Percentiles rank a stretch among this genome's conserved stretches.
Evolutionary conservation across 2,113 vertebrate genomes (phyloP).

Genomic region (Bucco capensis): DNA sequence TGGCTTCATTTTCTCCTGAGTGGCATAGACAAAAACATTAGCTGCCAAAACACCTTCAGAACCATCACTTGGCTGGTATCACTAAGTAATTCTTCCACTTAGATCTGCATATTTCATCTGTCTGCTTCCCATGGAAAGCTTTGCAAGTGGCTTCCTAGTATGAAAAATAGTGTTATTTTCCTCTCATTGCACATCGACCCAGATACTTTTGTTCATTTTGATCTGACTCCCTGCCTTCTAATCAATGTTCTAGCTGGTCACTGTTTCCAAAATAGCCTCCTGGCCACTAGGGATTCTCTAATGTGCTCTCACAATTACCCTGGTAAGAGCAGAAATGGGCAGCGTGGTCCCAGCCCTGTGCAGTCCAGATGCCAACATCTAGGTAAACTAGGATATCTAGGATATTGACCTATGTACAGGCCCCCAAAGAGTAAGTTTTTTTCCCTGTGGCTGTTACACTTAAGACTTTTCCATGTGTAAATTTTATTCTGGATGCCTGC

Average conservation of each 20-base stretch:
- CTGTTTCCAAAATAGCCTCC: background rate
- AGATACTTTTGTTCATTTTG: background rate
- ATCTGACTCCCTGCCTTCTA: background rate
- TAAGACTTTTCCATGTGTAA: background rate
- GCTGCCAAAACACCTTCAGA: background rate
- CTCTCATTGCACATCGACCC: fast-evolving
- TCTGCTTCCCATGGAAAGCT: background rate
- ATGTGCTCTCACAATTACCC: background rate
- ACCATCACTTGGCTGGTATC: background rate
- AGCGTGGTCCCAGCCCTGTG: background rate
- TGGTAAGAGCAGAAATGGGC: background rate
- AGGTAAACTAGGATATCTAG: too few relatives aligned
- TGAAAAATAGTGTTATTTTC: background rate
- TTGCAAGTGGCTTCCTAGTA: background rate
- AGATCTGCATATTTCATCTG: background rate
- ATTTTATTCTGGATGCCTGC: background rate
- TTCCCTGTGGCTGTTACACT: background rate
- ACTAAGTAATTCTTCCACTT: background rate
- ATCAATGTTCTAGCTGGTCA: background rate
- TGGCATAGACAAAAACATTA: background rate
- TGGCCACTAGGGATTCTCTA: background rate
- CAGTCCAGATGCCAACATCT: background rate
- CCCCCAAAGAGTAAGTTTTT: background rate
- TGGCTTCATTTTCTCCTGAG: background rate
- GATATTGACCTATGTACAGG: background rate